These are phyloP conservation scores for Chrysomallon squamiferum DNA, from an alignment of 1,140 invertebrate genomes.

Conservation along the genomic window DNA sequence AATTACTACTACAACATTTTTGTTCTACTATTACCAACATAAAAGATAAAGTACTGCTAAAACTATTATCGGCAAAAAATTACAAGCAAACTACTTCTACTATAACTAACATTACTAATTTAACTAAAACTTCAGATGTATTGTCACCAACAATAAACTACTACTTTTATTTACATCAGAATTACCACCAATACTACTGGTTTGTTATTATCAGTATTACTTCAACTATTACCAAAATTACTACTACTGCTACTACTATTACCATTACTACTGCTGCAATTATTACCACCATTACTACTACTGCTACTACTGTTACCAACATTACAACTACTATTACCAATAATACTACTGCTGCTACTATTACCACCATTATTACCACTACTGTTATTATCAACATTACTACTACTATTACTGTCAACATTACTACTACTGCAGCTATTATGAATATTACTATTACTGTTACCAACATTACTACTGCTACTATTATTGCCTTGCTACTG, in stretches of 20 bases:
- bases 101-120: neutral
- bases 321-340: constrained; percentile 1
- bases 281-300: neutral
- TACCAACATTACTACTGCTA: neutral
- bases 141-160: too few relatives aligned
- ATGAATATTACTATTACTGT: too few relatives aligned
- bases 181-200: too few relatives aligned
- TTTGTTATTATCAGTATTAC: too few relatives aligned
- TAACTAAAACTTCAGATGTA: too few relatives aligned
- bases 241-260: neutral
- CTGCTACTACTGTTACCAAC: neutral
- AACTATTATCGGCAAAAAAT: neutral
- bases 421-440: too few relatives aligned
- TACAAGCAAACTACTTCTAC: neutral
- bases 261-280: neutral
- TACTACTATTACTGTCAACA: neutral
- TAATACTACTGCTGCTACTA: neutral
- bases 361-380: neutral
- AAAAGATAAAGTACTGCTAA: too few relatives aligned
- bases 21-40: neutral
- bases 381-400: neutral
- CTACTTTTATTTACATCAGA: too few relatives aligned
- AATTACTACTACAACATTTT: neutral
- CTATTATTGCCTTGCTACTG: neutral
- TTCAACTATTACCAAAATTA: neutral